These are phyloP conservation scores for Eupithecia exiguata DNA, from an alignment of 2,888 invertebrate species.

Conservation along the genomic window DNA sequence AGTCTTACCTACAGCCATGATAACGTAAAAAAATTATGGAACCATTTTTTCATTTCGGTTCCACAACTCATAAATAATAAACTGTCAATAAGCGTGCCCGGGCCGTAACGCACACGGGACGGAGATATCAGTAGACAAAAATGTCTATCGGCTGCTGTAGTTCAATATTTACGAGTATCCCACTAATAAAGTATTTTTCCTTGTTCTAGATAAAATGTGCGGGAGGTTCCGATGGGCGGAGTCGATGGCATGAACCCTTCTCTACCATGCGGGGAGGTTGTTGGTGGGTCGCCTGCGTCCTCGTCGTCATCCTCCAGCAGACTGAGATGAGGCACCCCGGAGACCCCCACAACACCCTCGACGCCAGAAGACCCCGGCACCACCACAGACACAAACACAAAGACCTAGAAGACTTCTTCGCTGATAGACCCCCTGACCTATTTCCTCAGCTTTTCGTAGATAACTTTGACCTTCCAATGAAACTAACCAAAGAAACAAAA, in stretches of 20 bases:
- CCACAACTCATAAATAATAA: background rate
- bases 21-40: background rate
- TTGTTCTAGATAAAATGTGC: constrained; percentile 74
- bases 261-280: constrained; percentile 68
- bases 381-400: constrained; percentile 74
- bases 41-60: background rate
- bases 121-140: background rate
- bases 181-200: constrained; percentile 14
- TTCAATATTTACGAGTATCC: background rate
- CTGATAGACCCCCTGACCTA: constrained; percentile 52
- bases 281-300: constrained; percentile 70
- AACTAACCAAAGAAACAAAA: constrained; percentile 54
- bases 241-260: constrained; percentile 67
- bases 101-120: background rate
- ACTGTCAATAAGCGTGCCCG: constrained; percentile 1
- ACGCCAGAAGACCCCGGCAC: constrained; percentile 51
- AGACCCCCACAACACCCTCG: constrained; percentile 46
- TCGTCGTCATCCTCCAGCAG: constrained; percentile 61
- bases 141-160: background rate
- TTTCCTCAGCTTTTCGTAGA: constrained; percentile 58
- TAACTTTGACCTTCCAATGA: constrained; percentile 48
- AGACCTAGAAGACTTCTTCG: constrained; percentile 51
- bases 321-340: constrained; percentile 68
- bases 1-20: background rate
- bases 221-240: constrained; percentile 58